A percentile compares a stretch with the other conserved stretches of the same genome.
These are phyloP conservation scores for Eurois occulta DNA, from an alignment of 2,888 invertebrate species.

Conservation along the genomic window DNA sequence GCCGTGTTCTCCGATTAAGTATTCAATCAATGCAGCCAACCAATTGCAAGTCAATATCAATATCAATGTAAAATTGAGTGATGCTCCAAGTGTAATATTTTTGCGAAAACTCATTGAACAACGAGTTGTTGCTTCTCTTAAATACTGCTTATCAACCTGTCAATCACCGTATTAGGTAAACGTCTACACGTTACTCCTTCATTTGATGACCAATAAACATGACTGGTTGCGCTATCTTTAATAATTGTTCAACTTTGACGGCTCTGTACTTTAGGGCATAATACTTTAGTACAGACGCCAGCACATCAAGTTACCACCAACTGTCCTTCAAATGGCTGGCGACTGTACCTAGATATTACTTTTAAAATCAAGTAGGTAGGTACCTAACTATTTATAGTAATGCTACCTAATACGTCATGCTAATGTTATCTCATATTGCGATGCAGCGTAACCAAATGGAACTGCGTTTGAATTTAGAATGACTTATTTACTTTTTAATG, in stretches of 20 bases:
- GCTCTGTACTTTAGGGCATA: background rate
- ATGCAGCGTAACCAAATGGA: conserved; percentile 15
- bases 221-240: background rate
- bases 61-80: background rate
- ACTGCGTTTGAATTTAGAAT: conserved; percentile 42
- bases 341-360: no score
- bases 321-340: no score
- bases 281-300: no score
- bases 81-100: background rate
- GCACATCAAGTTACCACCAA: no score
- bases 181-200: background rate
- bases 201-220: background rate
- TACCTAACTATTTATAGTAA: background rate
- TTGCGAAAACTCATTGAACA: background rate
- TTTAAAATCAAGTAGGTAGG: background rate
- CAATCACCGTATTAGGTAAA: background rate
- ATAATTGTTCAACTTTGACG: background rate
- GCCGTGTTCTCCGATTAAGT: background rate
- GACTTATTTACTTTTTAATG: background rate
- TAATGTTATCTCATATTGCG: conserved; percentile 1
- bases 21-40: background rate
- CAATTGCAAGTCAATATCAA: background rate
- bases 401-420: background rate
- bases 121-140: background rate
- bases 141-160: background rate